Percentiles rank a stretch among this genome's conserved stretches.
Evolutionary conservation across 2,113 vertebrate species (phyloP).

Genomic region (Ctenomys sociabilis): DNA sequence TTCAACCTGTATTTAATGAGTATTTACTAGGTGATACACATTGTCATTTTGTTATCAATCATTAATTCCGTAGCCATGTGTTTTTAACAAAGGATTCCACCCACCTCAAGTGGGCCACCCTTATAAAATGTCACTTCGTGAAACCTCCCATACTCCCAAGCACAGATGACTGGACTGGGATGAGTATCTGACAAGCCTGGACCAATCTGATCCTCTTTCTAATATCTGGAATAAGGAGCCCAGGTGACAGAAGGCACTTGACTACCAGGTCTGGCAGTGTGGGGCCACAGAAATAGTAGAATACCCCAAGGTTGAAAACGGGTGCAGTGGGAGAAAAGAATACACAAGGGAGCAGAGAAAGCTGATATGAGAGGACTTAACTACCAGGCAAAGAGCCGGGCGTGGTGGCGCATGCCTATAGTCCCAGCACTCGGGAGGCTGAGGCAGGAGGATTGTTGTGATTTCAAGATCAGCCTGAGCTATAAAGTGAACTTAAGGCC

Average conservation of each 20-base stretch:
- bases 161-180: background rate
- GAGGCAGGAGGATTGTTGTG: no score
- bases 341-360: slow-evolving; percentile 3
- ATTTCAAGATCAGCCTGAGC: no score
- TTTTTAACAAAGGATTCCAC: slow-evolving; percentile 37
- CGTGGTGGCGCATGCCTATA: no score
- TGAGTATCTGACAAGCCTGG: background rate
- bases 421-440: no score
- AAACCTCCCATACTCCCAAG: background rate
- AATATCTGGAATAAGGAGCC: background rate
- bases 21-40: background rate
- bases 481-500: no score
- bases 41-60: background rate
- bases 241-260: background rate
- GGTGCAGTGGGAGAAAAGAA: background rate
- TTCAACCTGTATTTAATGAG: slow-evolving; percentile 41
- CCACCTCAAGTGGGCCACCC: background rate
- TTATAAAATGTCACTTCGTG: slow-evolving; percentile 6
- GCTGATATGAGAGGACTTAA: background rate
- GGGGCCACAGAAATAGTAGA: background rate
- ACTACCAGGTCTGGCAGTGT: background rate
- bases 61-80: background rate
- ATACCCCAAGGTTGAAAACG: slow-evolving; percentile 22
- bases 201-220: slow-evolving; percentile 1
- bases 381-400: no score